phyloP scores from a whole-genome alignment of 92 coral and sea anemone genomes.

The Nematostella vectensis region DNA sequence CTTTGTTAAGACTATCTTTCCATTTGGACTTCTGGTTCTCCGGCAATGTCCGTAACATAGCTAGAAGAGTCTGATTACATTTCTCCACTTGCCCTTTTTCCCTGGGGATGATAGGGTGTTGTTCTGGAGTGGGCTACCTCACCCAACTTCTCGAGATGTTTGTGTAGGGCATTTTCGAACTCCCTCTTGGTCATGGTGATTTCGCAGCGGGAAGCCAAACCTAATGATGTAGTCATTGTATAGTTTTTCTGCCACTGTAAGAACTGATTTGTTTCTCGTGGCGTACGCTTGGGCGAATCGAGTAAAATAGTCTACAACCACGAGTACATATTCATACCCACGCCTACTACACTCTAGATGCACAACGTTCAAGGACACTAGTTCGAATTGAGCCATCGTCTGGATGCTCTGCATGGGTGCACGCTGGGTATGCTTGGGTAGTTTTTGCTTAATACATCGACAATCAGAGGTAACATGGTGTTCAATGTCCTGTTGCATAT shows the following conservation, averaged over 20 bases:
- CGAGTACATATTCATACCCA: slow-evolving; percentile 20
- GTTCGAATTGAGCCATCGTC: slow-evolving; percentile 30
- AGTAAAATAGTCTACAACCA: slow-evolving; percentile 23
- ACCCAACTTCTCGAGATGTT: slow-evolving; percentile 20
- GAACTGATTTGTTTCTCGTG: slow-evolving; percentile 20
- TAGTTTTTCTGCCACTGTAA: slow-evolving; percentile 26
- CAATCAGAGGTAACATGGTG: slow-evolving; percentile 23
- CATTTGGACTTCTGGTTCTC: no score
- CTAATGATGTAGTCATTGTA: slow-evolving; percentile 28
- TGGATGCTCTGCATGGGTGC: slow-evolving; percentile 3
- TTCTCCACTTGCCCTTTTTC: slow-evolving; percentile 37
- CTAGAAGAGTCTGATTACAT: slow-evolving; percentile 20
- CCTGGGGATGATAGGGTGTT: slow-evolving; percentile 30
- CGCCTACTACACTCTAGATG: slow-evolving; percentile 18
- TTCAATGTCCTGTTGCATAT: slow-evolving; percentile 38
- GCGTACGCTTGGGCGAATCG: slow-evolving; percentile 23
- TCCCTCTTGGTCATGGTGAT: slow-evolving; percentile 35
- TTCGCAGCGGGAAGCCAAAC: slow-evolving; percentile 22
- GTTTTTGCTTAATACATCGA: slow-evolving; percentile 31
- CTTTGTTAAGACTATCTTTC: slow-evolving; percentile 29
- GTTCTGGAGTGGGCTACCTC: slow-evolving; percentile 33
- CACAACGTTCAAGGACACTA: slow-evolving; percentile 23
- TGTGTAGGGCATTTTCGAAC: slow-evolving; percentile 28
- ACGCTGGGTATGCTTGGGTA: not conserved
- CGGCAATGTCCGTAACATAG: no score